Base-by-base conservation (phyloP, 1,140 invertebrate species). In the Pseudomyrmex dendroicus region DNA sequence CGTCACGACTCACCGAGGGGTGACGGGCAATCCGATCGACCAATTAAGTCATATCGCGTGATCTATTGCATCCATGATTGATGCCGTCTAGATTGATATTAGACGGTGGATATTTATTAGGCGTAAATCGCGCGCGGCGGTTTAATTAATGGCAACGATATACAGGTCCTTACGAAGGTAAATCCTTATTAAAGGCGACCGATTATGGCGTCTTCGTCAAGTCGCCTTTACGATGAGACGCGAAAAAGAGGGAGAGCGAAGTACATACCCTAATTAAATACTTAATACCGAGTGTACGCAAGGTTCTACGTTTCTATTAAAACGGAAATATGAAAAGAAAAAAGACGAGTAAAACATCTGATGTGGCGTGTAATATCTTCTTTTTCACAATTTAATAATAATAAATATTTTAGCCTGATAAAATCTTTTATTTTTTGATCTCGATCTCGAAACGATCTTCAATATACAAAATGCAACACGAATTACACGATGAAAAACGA, bases 21-120 rank as follows among this genome's bases (percentile, higher is more conserved):
- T 57, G 61, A 13, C 13, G 62, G 50, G 52, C 35, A 66, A 70
- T 80, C 54, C 22, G 54, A 72, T 80, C 76, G 76, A n/a, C n/a
- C 76, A 80, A 80, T 80, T 80, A 80, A 80, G 76, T 80, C 76
- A 80, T 35, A 35, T 70, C 66, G 76, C 66, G 44, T 80, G 76
- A 70, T 80, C 76, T 66, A 80, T 80, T 56, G 67, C 54, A n/a
- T 10, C 44, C 12, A 80, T 80, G 76, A 80, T 80, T 80, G 76
- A 80, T 80, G 76, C 15, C 15, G 59, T 64, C 44, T 66, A 80
- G 76, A 80, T 80, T 80, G 76, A 80, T 80, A 80, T 80, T 80
- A 72, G 44, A 68, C 76, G 66, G 44, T 35, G 20, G 76, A 80
- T 80, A 80, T 80, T 80, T 72, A 80, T 80, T 72, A 61, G 66